Conservation (phyloP, 1,140 invertebrate species). For the Caenorhabditis latens region DNA sequence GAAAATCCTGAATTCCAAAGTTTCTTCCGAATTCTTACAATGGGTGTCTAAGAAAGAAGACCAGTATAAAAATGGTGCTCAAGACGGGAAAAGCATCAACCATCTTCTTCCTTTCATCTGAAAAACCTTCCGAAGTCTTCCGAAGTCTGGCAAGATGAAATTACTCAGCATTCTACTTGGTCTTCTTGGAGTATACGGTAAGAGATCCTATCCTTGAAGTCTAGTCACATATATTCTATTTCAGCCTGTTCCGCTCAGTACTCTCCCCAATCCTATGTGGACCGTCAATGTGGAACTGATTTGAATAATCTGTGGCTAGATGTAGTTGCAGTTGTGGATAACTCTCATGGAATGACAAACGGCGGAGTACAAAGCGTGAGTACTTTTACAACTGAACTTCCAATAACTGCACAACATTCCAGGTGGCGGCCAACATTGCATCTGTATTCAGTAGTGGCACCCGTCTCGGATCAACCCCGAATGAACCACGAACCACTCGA, state of each 20-base stretch:
- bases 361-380: neutral
- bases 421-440: neutral
- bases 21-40: too few relatives aligned
- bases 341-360: neutral
- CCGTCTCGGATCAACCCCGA: neutral
- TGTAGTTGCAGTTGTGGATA: neutral
- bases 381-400: too few relatives aligned
- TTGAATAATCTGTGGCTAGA: neutral
- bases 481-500: neutral
- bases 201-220: neutral
- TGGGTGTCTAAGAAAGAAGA: too few relatives aligned
- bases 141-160: neutral
- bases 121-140: too few relatives aligned
- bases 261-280: neutral
- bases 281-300: conserved; percentile 1
- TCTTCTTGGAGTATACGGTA: neutral
- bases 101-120: too few relatives aligned
- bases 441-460: neutral
- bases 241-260: neutral
- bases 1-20: too few relatives aligned
- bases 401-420: neutral
- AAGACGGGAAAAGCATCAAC: too few relatives aligned
- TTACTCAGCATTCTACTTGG: neutral
- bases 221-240: neutral
- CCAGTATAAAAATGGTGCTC: too few relatives aligned